A percentile compares a stretch with the other conserved stretches of the same genome.
These are phyloP conservation scores for Drosophila percnosoma DNA, from an alignment of 2,888 invertebrate species.

Conservation along the genomic window DNA sequence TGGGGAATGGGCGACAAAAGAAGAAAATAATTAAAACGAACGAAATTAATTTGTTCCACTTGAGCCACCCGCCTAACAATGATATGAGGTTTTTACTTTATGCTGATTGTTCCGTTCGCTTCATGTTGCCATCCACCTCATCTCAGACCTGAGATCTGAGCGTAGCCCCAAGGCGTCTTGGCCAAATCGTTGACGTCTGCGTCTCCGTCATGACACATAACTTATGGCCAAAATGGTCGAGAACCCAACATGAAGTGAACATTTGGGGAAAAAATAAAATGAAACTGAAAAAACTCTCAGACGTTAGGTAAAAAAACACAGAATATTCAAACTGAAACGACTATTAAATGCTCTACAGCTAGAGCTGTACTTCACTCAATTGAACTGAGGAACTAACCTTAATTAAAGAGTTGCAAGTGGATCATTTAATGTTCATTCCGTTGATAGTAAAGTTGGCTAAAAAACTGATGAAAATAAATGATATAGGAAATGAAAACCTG, in stretches of 20 bases:
- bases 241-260: conserved; percentile 55
- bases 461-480: neutral
- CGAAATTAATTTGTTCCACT: conserved; percentile 80
- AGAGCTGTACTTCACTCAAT: neutral
- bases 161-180: conserved; percentile 38
- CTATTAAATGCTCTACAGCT: conserved; percentile 15
- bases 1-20: conserved; percentile 9
- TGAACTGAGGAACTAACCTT: neutral
- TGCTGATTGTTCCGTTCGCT: conserved; percentile 36
- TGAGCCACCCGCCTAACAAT: conserved; percentile 80
- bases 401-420: too few species aligned
- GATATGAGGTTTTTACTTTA: conserved; percentile 68
- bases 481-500: neutral
- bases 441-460: neutral
- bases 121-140: conserved; percentile 31
- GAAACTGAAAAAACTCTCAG: conserved; percentile 52
- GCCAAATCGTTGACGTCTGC: conserved; percentile 26
- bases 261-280: conserved; percentile 41
- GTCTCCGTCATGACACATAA: conserved; percentile 72
- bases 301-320: neutral
- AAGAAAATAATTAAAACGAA: conserved; percentile 69
- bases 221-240: conserved; percentile 55
- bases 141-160: neutral
- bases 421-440: neutral
- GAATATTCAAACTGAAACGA: neutral